phyloP scores from a whole-genome alignment of 2,113 vertebrate species.

The Gymnogyps californianus region DNA sequence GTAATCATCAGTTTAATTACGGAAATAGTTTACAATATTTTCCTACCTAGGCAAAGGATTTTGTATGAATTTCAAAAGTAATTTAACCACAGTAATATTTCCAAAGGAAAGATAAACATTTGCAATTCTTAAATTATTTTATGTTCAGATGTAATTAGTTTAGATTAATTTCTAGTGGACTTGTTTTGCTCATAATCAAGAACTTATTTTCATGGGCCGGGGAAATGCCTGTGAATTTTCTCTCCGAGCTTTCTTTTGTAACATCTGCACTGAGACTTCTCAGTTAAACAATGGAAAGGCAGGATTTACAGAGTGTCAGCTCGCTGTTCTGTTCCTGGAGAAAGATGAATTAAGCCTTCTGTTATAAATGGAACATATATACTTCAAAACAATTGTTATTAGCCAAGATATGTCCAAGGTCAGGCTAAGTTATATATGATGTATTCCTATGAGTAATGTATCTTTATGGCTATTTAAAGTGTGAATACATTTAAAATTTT shows the following conservation, averaged over 20 bases:
- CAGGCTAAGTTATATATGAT: not conserved
- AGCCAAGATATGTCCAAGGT: constrained; percentile 23
- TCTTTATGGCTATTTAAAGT: constrained; percentile 19
- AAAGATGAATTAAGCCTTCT: constrained; percentile 17
- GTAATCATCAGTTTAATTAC: constrained; percentile 36
- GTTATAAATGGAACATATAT: constrained; percentile 2
- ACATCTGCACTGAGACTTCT: not conserved
- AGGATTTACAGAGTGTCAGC: constrained; percentile 41
- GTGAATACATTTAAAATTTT: not conserved
- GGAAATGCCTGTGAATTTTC: constrained; percentile 18
- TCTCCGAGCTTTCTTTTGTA: not conserved
- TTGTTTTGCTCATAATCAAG: not conserved
- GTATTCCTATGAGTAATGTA: not conserved
- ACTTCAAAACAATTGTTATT: constrained; percentile 37
- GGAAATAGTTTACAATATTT: not conserved
- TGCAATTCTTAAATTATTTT: not conserved
- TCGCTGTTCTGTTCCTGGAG: not conserved
- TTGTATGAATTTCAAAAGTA: not conserved
- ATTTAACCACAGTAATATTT: not conserved
- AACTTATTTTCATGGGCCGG: not conserved
- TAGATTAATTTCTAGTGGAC: constrained; percentile 39
- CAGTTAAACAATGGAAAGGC: not conserved
- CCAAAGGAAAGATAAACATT: not conserved
- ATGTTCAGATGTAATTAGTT: not conserved
- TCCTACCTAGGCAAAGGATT: not conserved